phyloP scores from a whole-genome alignment of 2,113 vertebrate genomes.

The Callochromis pleurospilus region DNA sequence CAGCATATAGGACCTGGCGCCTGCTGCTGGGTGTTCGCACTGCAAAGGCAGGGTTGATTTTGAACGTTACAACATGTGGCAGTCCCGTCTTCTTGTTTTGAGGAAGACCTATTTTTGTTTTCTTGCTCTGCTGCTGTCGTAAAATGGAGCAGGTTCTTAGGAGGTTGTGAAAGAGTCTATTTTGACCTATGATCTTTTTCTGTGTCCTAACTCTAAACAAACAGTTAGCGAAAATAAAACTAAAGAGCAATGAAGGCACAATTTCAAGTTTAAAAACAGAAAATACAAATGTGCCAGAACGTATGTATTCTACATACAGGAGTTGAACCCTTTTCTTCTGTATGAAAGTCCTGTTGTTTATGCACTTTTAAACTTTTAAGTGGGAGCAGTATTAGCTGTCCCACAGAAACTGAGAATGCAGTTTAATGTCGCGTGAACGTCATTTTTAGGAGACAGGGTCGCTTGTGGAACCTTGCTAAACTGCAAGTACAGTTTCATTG shows the following conservation, averaged over 20 bases:
- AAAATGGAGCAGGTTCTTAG: not conserved
- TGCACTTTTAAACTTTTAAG: not conserved
- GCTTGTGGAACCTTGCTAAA: not conserved
- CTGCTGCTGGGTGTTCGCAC: conserved; percentile 30
- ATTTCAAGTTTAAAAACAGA: not conserved
- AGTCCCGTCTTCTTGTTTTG: not conserved
- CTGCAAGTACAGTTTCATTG: not conserved
- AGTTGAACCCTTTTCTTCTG: not conserved
- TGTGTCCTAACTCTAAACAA: not conserved
- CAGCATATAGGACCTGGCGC: conserved; percentile 11
- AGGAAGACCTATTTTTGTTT: not conserved
- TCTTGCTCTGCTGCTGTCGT: not conserved
- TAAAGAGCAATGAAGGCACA: not conserved
- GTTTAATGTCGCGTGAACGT: not conserved
- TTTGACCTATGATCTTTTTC: not conserved
- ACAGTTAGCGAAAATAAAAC: not conserved
- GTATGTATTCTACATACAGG: too few species aligned
- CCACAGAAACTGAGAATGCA: not conserved
- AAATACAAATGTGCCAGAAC: not conserved
- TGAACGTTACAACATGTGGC: not conserved
- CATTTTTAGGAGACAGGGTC: not conserved
- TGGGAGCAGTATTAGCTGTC: not conserved
- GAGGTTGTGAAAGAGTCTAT: not conserved
- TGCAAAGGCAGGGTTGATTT: not conserved
- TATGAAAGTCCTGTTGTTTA: not conserved